Base-by-base conservation (phyloP, 2,888 invertebrate genomes). In the Synanthedon vespiformis region DNA sequence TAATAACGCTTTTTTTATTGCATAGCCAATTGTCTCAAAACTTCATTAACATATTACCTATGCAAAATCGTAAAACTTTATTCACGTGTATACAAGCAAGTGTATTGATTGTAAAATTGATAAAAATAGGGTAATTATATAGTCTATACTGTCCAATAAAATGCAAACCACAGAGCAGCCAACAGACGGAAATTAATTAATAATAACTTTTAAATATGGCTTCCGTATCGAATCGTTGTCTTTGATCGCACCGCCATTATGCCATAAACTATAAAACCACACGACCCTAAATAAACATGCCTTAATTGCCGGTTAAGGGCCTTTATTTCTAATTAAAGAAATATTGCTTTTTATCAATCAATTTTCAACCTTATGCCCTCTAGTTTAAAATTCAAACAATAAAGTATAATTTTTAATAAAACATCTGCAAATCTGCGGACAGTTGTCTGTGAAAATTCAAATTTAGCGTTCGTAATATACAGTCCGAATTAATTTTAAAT, bases 221-320 rank as follows among this genome's bases (percentile, higher is more conserved):
- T 62, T 60, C 61, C 58, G 61, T 58, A 53, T 50, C 52, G 52
- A 56, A 59, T 54, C 58, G 51, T 53, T 50, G 53, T 22, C 55
- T 58, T 57, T 59, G 53, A 60, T 55, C 55, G 47, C 41, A 49
- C 56, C 57, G 56, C 56, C 56, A 48, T 34, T 47, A 48, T 53
- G 53, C 50, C 57, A 52, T 56, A 55, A 54, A 56, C 51, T 52
- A 62, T 59, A 61, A 61, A 48, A 59, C 54, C 53, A 56, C 54
- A 55, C 54, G 52, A 48, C 47, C 56, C 54, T 57, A 61, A 62
- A 65, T 61, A 65, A 64, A 64, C 65, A 62, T 57, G 54, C 56
- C 55, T 61, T 65, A 63, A 67, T 63, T 59, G 58, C 61, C 58
- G 58, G 57, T 63, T 58, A 61, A 54, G 56, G 61, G 58, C 61